Evolutionary conservation across 1,140 invertebrate species (phyloP), one percentile per base, ranked within the genome.

Genomic region (Cryptotermes secundus): DNA sequence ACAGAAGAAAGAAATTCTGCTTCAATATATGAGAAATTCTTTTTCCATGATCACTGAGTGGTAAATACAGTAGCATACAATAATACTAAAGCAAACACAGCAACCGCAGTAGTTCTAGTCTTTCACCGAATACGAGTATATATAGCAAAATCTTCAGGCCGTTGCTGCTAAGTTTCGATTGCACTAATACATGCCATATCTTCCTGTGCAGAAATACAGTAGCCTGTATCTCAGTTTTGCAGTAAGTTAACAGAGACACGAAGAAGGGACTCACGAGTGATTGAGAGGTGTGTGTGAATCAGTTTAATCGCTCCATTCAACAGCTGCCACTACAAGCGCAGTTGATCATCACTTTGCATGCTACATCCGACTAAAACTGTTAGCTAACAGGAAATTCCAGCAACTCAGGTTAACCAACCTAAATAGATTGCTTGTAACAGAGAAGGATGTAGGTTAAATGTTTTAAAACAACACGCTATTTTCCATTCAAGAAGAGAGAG

Each of bases 341-440:
- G 59, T 72, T 72, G 59, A 72, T 72, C 59, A 72, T 72, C 59
- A 72, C 59, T 72, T 72, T 72, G 59, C 59, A 72, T 72, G 59
- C 59, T n/a, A 72, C 59, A 72, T 72, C 59, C 19, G 59, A 72
- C 59, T 72, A 72, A 72, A 72, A n/a, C 59, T n/a, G n/a, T 31
- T 72, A 72, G 26, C 59, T 72, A n/a, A 72, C 59, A 31, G 59
- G 59, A 72, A 72, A 72, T 72, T 31, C 59, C 59, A 72, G 59
- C 9, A 72, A 31, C 59, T 72, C n/a, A 4, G 2, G 26, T 72
- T 72, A 72, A 26, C 59, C n/a, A 72, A 31, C 59, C n/a, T 72
- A 72, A 72, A 14, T n/a, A 72, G 59, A 16, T 72, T 72, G 26
- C 59, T 72, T 72, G 59, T 72, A 72, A 31, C 6, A 31, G 59